Evolutionary conservation across 1,140 invertebrate genomes (phyloP).

Genomic region (Xylocopa sonorina): DNA sequence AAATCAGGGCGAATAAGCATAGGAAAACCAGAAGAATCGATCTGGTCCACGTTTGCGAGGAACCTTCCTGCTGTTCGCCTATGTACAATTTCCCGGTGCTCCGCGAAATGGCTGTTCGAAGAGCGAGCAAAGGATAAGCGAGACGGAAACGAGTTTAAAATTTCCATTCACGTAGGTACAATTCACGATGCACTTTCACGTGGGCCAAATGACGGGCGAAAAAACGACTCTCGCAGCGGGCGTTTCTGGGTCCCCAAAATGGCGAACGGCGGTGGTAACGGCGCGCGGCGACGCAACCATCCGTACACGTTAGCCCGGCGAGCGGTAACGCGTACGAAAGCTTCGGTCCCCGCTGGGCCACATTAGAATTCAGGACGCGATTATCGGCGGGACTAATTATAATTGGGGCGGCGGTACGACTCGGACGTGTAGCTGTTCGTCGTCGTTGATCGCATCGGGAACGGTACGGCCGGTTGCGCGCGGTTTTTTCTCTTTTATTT

Average conservation of each 20-base stretch:
- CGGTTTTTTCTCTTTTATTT: too few species aligned
- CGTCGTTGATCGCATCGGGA: conserved; percentile 36
- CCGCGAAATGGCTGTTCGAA: too few species aligned
- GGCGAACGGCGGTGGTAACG: not conserved
- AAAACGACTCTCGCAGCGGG: not conserved
- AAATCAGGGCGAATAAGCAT: too few species aligned
- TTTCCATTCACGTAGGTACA: not conserved
- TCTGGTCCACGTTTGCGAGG: too few species aligned
- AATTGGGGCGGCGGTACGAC: conserved; percentile 31
- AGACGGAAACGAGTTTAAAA: not conserved
- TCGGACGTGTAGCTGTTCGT: too few species aligned
- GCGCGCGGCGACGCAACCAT: not conserved
- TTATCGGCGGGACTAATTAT: conserved; percentile 34
- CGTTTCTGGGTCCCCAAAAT: not conserved
- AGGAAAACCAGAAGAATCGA: too few species aligned
- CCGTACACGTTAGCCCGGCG: not conserved
- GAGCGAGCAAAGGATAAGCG: too few species aligned
- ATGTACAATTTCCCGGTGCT: too few species aligned
- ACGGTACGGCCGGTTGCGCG: conserved; percentile 6
- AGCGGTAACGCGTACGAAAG: not conserved
- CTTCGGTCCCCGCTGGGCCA: not conserved
- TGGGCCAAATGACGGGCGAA: not conserved
- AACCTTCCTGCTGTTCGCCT: too few species aligned
- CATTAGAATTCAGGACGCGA: conserved; percentile 38
- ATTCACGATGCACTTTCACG: not conserved